A percentile compares a stretch with the other conserved stretches of the same genome.
phyloP scores from a whole-genome alignment of 2,888 invertebrate genomes.

The Caenorhabditis becei region DNA sequence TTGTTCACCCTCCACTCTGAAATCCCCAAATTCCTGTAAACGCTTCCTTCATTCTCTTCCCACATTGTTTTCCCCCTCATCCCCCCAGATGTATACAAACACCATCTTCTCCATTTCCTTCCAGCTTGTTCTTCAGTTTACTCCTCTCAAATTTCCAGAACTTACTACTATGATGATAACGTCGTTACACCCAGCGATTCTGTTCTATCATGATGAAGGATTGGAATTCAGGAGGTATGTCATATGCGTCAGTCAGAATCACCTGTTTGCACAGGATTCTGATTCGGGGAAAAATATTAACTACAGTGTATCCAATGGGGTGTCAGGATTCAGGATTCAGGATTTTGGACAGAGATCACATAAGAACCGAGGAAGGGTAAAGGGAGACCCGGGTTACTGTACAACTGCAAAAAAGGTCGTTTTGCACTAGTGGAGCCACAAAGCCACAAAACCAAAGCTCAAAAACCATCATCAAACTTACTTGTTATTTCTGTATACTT shows the following conservation, averaged over 20 bases:
- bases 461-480: no score
- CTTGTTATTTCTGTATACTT: no score
- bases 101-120: not conserved
- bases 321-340: not conserved
- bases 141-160: not conserved
- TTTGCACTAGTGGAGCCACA: no score
- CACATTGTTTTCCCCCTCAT: not conserved
- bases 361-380: no score
- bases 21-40: slow-evolving; percentile 4
- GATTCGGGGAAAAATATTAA: not conserved
- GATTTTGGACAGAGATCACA: no score
- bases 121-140: slow-evolving; percentile 2
- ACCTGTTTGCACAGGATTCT: not conserved
- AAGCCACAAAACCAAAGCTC: no score
- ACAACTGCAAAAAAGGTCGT: no score
- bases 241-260: not conserved
- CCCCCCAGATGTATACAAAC: not conserved
- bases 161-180: slow-evolving; percentile 26
- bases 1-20: slow-evolving; percentile 18
- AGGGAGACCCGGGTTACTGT: no score
- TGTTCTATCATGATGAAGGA: slow-evolving; percentile 3
- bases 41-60: no score
- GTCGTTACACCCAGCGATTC: slow-evolving; percentile 27
- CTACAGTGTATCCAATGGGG: not conserved
- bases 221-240: slow-evolving; percentile 22